A percentile compares a stretch with the other conserved stretches of the same genome.
phyloP scores from a whole-genome alignment of 2,113 vertebrate species.

The Tachysurus fulvidraco region DNA sequence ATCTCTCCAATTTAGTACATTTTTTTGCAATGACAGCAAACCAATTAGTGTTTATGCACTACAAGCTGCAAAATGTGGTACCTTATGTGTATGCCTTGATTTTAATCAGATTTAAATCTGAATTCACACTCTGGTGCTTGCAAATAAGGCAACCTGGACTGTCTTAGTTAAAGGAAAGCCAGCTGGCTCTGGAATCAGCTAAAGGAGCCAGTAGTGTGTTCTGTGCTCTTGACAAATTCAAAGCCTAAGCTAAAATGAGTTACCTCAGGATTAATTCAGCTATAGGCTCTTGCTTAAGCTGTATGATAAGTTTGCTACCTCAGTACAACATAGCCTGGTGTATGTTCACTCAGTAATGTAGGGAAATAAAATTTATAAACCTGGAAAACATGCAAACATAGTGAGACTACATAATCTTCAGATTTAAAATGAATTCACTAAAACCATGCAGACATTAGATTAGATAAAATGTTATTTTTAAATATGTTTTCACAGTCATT shows the following conservation, averaged over 20 bases:
- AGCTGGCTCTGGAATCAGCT: background rate
- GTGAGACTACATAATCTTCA: background rate
- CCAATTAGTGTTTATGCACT: background rate
- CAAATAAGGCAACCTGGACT: background rate
- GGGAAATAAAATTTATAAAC: background rate
- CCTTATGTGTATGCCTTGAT: background rate
- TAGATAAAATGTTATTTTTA: background rate
- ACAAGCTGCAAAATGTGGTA: background rate
- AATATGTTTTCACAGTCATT: background rate
- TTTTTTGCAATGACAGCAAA: background rate
- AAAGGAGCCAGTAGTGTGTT: conserved; percentile 10
- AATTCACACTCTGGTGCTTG: background rate
- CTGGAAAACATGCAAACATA: background rate
- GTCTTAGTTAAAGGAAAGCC: background rate
- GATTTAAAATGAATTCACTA: background rate
- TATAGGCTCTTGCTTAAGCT: conserved; percentile 10
- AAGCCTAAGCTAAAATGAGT: background rate
- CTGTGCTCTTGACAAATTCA: conserved; percentile 15
- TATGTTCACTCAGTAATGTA: background rate
- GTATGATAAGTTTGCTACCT: background rate
- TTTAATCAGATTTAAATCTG: background rate
- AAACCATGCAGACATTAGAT: background rate
- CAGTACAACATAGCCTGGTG: background rate
- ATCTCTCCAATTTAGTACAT: background rate
- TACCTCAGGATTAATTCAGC: background rate